Evolutionary conservation across 2,888 invertebrate genomes (phyloP).

Genomic region (Dryobota labecula): DNA sequence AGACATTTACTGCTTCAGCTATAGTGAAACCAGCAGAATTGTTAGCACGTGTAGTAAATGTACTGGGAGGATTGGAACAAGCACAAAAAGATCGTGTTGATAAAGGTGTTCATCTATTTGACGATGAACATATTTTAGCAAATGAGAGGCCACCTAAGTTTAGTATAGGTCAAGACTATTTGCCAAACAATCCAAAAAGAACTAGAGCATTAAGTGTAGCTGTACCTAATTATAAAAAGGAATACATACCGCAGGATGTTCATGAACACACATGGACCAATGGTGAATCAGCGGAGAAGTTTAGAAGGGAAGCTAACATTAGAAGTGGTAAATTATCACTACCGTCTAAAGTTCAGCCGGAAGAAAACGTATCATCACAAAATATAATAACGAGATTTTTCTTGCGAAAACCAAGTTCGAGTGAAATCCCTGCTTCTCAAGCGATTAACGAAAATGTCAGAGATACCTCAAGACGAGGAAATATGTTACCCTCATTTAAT

Average conservation of each 20-base stretch:
- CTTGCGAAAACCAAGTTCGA: slow-evolving; percentile 79
- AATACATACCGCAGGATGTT: slow-evolving; percentile 81
- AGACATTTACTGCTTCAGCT: slow-evolving; percentile 93
- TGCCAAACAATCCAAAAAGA: slow-evolving; percentile 83
- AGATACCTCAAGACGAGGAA: slow-evolving; percentile 78
- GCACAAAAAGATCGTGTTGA: slow-evolving; percentile 85
- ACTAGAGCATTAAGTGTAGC: slow-evolving; percentile 92
- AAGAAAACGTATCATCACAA: slow-evolving; percentile 72
- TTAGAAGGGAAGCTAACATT: slow-evolving; percentile 88
- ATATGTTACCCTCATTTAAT: slow-evolving; percentile 81
- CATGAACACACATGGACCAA: slow-evolving; percentile 93
- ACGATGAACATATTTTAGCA: slow-evolving; percentile 93
- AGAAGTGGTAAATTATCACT: slow-evolving; percentile 85
- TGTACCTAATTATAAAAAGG: slow-evolving; percentile 86
- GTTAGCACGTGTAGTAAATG: slow-evolving; percentile 94
- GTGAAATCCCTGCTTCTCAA: slow-evolving; percentile 80
- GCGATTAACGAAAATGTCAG: slow-evolving; percentile 73
- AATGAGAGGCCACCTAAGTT: slow-evolving; percentile 92
- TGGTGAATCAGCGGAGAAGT: slow-evolving; percentile 91
- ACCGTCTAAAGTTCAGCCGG: slow-evolving; percentile 73
- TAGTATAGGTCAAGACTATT: slow-evolving; percentile 88
- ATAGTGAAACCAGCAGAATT: slow-evolving; percentile 94
- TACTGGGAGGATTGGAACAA: slow-evolving; percentile 92
- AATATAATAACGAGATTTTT: slow-evolving; percentile 80
- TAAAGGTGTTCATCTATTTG: slow-evolving; percentile 92